phyloP scores from a whole-genome alignment of 2,113 vertebrate species.

The Brachirus orientalis region DNA sequence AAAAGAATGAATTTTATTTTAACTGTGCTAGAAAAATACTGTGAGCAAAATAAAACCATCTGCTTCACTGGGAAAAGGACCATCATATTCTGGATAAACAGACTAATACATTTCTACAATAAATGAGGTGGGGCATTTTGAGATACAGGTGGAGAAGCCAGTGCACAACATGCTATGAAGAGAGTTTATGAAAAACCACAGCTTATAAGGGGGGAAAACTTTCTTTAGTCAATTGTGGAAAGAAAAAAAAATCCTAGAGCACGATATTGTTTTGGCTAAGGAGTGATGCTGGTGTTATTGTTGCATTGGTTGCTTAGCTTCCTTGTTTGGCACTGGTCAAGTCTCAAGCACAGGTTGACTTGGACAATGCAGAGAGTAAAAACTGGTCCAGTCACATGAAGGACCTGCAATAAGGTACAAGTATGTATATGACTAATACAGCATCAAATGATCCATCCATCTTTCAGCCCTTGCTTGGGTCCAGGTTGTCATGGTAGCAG shows the following conservation, averaged over 20 bases:
- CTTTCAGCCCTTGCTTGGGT: background rate
- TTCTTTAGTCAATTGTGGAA: conserved; percentile 55
- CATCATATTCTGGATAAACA: conserved; percentile 16
- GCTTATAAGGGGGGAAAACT: conserved; percentile 41
- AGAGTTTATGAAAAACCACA: conserved; percentile 33
- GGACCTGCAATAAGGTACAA: background rate
- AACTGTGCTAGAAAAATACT: background rate
- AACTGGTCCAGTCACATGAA: conserved; percentile 19
- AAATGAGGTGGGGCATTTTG: background rate
- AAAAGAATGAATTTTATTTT: background rate
- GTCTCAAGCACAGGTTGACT: background rate
- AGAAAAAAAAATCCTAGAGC: conserved; percentile 39
- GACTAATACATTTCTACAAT: background rate
- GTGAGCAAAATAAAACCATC: background rate
- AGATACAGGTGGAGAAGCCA: conserved; percentile 2
- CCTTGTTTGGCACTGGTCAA: conserved; percentile 37
- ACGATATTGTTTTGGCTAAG: conserved; percentile 62
- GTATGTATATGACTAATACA: background rate
- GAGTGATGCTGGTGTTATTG: conserved; percentile 46
- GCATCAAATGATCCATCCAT: conserved; percentile 10
- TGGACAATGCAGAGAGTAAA: conserved; percentile 4
- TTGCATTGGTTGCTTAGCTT: conserved; percentile 55
- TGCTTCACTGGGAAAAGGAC: conserved; percentile 1
- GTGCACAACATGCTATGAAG: conserved; percentile 35
- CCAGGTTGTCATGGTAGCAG: conserved; percentile 12